Evolutionary conservation across 2,888 invertebrate genomes (phyloP), one percentile per base, ranked within the genome.

Genomic region (Drosophila kanekoi): DNA sequence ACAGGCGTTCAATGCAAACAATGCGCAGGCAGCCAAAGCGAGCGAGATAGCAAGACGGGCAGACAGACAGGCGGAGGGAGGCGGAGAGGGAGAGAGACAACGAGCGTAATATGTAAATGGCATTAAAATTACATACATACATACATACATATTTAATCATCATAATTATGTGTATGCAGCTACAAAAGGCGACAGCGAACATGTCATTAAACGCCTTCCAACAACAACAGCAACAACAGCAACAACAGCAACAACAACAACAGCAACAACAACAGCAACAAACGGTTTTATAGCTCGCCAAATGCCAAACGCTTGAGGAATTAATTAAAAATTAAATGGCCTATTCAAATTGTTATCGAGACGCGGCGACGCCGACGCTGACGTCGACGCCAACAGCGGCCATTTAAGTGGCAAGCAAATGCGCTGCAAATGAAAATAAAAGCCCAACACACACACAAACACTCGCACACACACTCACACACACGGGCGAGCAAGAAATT

Each of bases 271-370:
- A 44, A 49, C 40, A 49, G 47, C 47, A 77, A 72, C 74, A 82
- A 80, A 73, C 66, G 78, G 70, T 80, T 82, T 82, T 82, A 82
- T 80, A 82, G 85, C 80, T 82, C 78, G 86, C 71, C 83, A 86
- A 81, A 73, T 86, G 86, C 72, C 87, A 51, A 63, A 51, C 63
- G 83, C 81, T 83, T 79, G 83, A 84, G 77, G 82, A 87, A 85
- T 87, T 87, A 85, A 87, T 87, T 85, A 85, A 85, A 85, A 85
- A 82, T 84, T 85, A 87, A 85, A 85, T 87, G 82, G 85, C 79
- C 85, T 87, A 85, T 85, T 85, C 87, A 85, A 85, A 85, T 85
- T 80, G 85, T 87, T 85, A 85, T 87, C 87, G 81, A 86, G 83
- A 83, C 83, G 83, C 70, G 11, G 67, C 38, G 81, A 56, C 77